Evolutionary conservation across 2,888 invertebrate genomes (phyloP).

Genomic region (Zaprionus bogoriensis): DNA sequence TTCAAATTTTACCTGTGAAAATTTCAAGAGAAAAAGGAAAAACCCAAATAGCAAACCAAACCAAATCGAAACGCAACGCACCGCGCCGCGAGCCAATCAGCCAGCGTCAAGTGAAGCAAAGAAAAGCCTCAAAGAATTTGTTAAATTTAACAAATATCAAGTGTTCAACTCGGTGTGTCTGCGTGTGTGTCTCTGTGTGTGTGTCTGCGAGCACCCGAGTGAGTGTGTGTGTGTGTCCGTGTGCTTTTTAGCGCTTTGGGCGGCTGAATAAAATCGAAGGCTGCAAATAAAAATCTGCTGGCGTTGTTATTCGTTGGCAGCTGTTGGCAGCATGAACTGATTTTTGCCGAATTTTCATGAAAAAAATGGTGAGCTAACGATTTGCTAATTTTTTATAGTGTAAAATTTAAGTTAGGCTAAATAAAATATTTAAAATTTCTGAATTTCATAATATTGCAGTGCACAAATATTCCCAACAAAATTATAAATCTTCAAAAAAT

Average conservation of each 20-base stretch:
- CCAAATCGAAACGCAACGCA: constrained; percentile 39
- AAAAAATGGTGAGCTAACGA: constrained; percentile 71
- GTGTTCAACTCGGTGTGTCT: constrained; percentile 43
- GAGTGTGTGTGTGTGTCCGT: constrained; percentile 33
- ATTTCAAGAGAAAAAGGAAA: constrained; percentile 41
- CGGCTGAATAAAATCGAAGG: constrained; percentile 50
- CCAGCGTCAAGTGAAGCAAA: constrained; percentile 16
- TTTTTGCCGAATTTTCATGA: constrained; percentile 63
- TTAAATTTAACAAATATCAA: constrained; percentile 36
- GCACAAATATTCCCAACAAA: no score
- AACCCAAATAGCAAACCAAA: constrained; percentile 25
- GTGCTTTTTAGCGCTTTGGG: constrained; percentile 52
- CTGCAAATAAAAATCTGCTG: constrained; percentile 48
- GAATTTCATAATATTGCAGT: no score
- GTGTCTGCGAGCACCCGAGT: constrained; percentile 28
- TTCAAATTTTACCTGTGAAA: constrained; percentile 70
- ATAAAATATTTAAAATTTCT: background rate
- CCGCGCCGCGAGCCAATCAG: constrained; percentile 27
- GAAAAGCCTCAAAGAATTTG: constrained; percentile 50
- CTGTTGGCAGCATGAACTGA: constrained; percentile 79
- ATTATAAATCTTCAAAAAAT: no score
- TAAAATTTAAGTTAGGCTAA: constrained; percentile 36
- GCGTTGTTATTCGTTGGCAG: constrained; percentile 68
- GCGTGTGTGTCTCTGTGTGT: constrained; percentile 23
- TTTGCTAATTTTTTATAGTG: constrained; percentile 20